A percentile compares a stretch with the other conserved stretches of the same genome.
Conservation (phyloP, 2,797 vertebrate species). For the Scarus forsteni region DNA sequence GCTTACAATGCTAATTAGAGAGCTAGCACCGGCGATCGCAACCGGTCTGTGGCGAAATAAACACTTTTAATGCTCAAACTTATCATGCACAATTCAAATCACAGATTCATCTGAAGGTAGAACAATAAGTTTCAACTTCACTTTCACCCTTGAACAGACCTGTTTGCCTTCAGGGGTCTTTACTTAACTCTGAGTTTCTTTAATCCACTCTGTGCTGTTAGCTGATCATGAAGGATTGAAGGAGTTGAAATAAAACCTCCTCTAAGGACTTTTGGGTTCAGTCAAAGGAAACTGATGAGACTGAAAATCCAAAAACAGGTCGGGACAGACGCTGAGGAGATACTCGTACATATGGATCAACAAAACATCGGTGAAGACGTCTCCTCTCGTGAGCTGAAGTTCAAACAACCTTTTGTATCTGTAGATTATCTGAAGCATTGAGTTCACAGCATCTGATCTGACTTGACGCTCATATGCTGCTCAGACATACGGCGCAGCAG, state of each 20-base stretch:
- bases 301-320: constrained; percentile 10
- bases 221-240: constrained; percentile 13
- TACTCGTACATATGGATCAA: background rate
- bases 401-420: background rate
- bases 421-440: background rate
- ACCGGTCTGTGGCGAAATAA: no score
- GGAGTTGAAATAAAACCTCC: constrained; percentile 6
- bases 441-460: constrained; percentile 9
- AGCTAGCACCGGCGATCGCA: no score
- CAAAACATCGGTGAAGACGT: constrained; percentile 4
- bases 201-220: constrained; percentile 4
- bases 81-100: no score
- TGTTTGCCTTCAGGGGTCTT: background rate
- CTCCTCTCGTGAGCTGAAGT: background rate
- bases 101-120: no score
- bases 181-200: constrained; percentile 6
- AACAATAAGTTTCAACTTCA: no score
- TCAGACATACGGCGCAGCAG: constrained; percentile 37
- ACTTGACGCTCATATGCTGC: constrained; percentile 14
- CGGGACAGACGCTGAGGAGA: constrained; percentile 16
- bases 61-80: no score
- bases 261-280: constrained; percentile 12
- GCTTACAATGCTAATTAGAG: no score
- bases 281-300: constrained; percentile 14
- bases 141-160: background rate